phyloP scores from a whole-genome alignment of 2,888 invertebrate genomes.

The Minunthozetes semirufus region DNA sequence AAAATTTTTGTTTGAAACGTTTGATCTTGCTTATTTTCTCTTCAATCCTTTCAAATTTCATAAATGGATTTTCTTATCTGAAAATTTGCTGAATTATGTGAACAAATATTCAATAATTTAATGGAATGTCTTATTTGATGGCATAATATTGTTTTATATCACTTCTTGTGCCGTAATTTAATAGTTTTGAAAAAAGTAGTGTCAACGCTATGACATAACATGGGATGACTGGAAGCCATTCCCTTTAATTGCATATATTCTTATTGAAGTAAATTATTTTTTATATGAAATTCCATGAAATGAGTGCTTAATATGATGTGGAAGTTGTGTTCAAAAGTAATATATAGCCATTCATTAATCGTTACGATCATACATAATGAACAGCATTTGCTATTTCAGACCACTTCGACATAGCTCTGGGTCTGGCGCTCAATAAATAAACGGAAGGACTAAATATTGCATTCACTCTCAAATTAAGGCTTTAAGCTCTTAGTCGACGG shows the following conservation, averaged over 20 bases:
- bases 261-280: not conserved
- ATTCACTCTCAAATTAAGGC: slow-evolving; percentile 22
- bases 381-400: not conserved
- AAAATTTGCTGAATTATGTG: not conserved
- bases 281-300: slow-evolving; percentile 12
- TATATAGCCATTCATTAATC: slow-evolving; percentile 18
- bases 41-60: not conserved
- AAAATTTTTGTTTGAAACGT: too few relatives aligned
- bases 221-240: not conserved
- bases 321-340: slow-evolving; percentile 5
- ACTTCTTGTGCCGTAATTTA: not conserved
- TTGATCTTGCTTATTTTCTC: too few relatives aligned
- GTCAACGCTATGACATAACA: not conserved
- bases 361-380: slow-evolving; percentile 20
- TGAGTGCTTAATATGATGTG: not conserved
- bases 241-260: not conserved
- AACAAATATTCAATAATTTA: not conserved
- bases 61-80: not conserved
- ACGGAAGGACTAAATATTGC: slow-evolving; percentile 23
- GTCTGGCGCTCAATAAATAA: slow-evolving; percentile 27
- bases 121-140: not conserved
- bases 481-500: not conserved
- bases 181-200: not conserved
- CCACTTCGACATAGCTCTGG: not conserved
- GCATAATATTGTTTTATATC: not conserved